phyloP scores from a whole-genome alignment of 1,140 invertebrate genomes.

The Druon quercuslanigerum region DNA sequence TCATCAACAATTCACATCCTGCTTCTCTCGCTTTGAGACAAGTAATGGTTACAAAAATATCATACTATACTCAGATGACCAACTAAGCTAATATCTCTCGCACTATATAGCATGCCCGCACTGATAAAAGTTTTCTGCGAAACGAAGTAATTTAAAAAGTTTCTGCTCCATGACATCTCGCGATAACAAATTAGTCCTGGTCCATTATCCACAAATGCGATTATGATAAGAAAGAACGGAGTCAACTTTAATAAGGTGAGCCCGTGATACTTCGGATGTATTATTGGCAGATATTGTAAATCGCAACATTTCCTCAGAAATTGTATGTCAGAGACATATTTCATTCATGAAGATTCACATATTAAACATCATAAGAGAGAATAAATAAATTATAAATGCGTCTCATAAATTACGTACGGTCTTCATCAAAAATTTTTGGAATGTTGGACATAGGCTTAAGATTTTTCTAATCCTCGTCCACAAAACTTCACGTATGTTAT shows the following conservation, averaged over 20 bases:
- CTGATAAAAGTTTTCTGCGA: slow-evolving; percentile 65
- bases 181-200: slow-evolving; percentile 75
- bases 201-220: slow-evolving; percentile 75
- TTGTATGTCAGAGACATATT: too few species aligned
- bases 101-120: slow-evolving; percentile 36
- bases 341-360: too few species aligned
- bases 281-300: slow-evolving; percentile 41
- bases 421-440: too few species aligned
- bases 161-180: slow-evolving; percentile 72
- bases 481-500: too few species aligned
- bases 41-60: slow-evolving; percentile 64
- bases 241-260: slow-evolving; percentile 71
- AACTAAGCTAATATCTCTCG: slow-evolving; percentile 66
- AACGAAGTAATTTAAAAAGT: slow-evolving; percentile 75
- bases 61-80: slow-evolving; percentile 61
- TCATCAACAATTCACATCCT: too few species aligned
- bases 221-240: slow-evolving; percentile 74
- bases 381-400: too few species aligned
- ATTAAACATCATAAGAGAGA: too few species aligned
- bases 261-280: slow-evolving; percentile 51
- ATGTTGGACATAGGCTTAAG: too few species aligned
- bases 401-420: too few species aligned
- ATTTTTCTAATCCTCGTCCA: too few species aligned
- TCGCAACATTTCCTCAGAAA: slow-evolving; percentile 38
- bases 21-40: slow-evolving; percentile 39